phyloP scores from a whole-genome alignment of 1,140 invertebrate species.

The Diorhabda carinulata region DNA sequence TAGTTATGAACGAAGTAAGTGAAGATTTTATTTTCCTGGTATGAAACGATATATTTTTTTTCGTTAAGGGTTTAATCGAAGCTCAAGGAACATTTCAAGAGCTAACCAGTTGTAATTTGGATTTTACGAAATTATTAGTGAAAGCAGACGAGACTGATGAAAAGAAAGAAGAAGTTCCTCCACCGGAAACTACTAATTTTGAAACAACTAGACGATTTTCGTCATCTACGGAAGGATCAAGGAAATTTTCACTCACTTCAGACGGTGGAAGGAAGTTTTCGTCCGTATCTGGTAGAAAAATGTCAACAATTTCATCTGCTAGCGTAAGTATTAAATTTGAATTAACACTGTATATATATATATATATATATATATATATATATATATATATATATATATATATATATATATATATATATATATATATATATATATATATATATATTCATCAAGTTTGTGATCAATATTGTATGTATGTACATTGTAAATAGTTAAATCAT shows the following conservation, averaged over 20 bases:
- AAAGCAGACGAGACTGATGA: constrained; percentile 31
- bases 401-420: no score
- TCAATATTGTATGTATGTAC: no score
- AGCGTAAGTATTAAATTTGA: background rate
- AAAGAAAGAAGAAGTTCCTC: no score
- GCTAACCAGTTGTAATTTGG: constrained; percentile 50
- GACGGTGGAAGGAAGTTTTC: no score
- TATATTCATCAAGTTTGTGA: no score
- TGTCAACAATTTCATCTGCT: background rate
- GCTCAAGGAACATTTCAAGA: constrained; percentile 57
- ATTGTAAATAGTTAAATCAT: no score
- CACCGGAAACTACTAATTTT: background rate
- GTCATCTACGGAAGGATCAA: background rate
- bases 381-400: no score
- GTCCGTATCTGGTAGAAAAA: no score
- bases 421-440: no score
- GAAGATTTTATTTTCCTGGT: background rate
- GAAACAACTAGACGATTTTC: background rate
- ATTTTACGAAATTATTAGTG: constrained; percentile 54
- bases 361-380: no score
- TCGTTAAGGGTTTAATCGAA: constrained; percentile 52
- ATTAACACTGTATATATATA: background rate
- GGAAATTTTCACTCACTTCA: no score
- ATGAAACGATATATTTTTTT: background rate
- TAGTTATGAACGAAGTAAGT: constrained; percentile 70